Evolutionary conservation across 2,888 invertebrate species (phyloP).

Genomic region (Calliopum simillimum): DNA sequence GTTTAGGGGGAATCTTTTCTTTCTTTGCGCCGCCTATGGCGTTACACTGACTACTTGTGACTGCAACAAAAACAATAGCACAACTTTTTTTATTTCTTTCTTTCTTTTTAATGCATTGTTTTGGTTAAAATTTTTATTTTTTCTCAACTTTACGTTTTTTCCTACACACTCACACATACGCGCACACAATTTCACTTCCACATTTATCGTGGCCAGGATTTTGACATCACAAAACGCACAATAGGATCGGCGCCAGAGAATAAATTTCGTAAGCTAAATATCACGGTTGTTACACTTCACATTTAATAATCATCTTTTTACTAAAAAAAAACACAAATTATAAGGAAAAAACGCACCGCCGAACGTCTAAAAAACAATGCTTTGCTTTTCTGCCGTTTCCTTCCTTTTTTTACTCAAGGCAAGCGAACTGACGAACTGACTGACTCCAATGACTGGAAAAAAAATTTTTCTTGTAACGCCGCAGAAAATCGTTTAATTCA

Average conservation of each 20-base stretch:
- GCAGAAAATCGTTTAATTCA: conserved; percentile 23
- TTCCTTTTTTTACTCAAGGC: background rate
- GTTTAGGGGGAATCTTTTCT: background rate
- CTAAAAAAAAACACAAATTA: too few species aligned
- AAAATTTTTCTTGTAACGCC: conserved; percentile 29
- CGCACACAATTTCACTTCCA: background rate
- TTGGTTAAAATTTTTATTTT: conserved; percentile 3
- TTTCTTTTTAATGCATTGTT: conserved; percentile 6
- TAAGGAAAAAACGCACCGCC: conserved; percentile 34
- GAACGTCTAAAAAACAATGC: too few species aligned
- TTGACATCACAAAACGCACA: conserved; percentile 6
- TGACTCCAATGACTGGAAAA: conserved; percentile 16
- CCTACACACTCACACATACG: background rate
- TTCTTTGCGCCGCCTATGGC: conserved; percentile 24
- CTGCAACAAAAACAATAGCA: conserved; percentile 18
- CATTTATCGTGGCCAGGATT: too few species aligned
- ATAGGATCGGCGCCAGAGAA: background rate
- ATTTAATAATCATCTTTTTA: too few species aligned
- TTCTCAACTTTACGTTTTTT: background rate
- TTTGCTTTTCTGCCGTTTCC: too few species aligned
- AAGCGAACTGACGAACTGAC: conserved; percentile 10
- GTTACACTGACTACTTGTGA: conserved; percentile 27
- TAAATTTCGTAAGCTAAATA: background rate
- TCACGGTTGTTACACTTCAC: too few species aligned
- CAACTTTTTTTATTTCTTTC: conserved; percentile 1